Conservation (phyloP, 2,113 vertebrate genomes). For the Epinephelus cyanopodus region DNA sequence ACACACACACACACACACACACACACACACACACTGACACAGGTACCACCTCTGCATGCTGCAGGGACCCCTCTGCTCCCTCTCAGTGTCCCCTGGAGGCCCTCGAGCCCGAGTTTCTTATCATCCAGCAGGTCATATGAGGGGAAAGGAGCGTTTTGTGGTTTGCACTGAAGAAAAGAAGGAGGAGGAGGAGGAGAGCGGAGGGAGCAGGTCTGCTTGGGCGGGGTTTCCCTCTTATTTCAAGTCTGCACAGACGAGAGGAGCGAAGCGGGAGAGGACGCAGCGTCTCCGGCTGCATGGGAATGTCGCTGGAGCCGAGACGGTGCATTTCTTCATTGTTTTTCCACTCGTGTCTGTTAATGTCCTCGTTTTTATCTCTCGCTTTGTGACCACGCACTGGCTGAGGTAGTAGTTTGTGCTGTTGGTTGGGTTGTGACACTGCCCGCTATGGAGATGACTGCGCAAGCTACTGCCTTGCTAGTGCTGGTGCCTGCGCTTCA, state of each 20-base stretch:
- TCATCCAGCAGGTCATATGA: constrained; percentile 80
- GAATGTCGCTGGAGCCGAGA: constrained; percentile 11
- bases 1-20: background rate
- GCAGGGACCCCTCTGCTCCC: background rate
- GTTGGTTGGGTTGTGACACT: constrained; percentile 99
- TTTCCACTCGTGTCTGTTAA: background rate
- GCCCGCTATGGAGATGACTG: constrained; percentile 99
- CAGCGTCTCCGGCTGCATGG: constrained; percentile 31
- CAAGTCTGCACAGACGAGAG: constrained; percentile 70
- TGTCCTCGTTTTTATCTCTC: no score
- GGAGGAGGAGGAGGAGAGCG: constrained; percentile 34
- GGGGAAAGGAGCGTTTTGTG: constrained; percentile 77
- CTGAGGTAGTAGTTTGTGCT: constrained; percentile 99
- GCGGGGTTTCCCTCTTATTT: constrained; percentile 84
- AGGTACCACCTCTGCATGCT: background rate
- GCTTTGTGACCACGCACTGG: constrained; percentile 88
- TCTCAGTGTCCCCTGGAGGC: background rate
- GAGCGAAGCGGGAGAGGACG: constrained; percentile 41
- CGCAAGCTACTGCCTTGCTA: constrained; percentile 99
- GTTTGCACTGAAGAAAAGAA: constrained; percentile 39
- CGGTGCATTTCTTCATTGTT: background rate
- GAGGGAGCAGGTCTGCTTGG: constrained; percentile 65
- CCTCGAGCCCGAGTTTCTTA: constrained; percentile 21
- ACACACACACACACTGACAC: background rate
- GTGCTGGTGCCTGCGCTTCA: constrained; percentile 89